phyloP scores from a whole-genome alignment of 1,140 invertebrate species.

The Nylanderia fulva region DNA sequence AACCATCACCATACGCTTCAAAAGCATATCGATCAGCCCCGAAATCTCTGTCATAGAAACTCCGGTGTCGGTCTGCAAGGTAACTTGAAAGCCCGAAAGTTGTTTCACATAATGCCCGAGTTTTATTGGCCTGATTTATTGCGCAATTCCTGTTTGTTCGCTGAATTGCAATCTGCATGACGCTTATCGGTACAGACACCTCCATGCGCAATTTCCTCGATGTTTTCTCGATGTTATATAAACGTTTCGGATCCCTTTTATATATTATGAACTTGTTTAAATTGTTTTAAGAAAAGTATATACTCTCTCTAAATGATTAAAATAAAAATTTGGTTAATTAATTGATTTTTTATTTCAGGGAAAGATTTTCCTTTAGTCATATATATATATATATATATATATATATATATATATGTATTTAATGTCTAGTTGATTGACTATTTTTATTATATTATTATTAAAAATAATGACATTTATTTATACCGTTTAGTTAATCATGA shows the following conservation, averaged over 20 bases:
- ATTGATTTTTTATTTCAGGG: not conserved
- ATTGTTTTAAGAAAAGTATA: constrained; percentile 15
- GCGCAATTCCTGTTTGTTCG: constrained; percentile 19
- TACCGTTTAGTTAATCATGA: not conserved
- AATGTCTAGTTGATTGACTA: not conserved
- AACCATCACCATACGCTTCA: constrained; percentile 86
- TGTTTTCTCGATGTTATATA: constrained; percentile 10
- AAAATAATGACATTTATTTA: constrained; percentile 2
- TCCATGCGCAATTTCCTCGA: constrained; percentile 16
- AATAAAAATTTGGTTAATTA: not conserved
- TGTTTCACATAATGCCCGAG: constrained; percentile 71
- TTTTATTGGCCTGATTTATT: constrained; percentile 65
- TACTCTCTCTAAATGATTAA: not conserved
- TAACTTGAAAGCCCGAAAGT: constrained; percentile 83
- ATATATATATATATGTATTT: constrained; percentile 28
- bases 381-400: constrained; percentile 40
- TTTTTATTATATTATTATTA: constrained; percentile 8
- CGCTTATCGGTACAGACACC: constrained; percentile 21
- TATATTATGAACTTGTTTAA: not conserved
- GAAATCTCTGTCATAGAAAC: constrained; percentile 88
- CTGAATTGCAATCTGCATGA: constrained; percentile 39
- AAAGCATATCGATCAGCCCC: constrained; percentile 88
- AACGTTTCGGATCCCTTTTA: not conserved
- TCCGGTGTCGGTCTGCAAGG: constrained; percentile 89
- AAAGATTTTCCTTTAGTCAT: not conserved